Percentiles rank a stretch among this genome's conserved stretches.
phyloP scores from a whole-genome alignment of 2,888 invertebrate genomes.

The Synanthedon tipuliformis region DNA sequence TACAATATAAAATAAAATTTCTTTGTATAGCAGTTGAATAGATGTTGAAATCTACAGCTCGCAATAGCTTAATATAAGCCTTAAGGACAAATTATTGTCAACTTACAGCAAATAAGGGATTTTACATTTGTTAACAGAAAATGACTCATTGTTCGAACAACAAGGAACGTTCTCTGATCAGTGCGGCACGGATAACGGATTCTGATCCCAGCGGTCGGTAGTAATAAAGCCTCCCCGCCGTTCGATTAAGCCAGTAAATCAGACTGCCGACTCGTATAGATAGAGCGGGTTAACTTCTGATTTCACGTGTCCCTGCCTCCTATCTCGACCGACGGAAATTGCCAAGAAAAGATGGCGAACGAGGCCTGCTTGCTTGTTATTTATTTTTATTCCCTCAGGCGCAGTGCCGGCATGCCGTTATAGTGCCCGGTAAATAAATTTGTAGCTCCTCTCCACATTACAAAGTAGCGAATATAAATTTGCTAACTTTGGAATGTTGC shows the following conservation, averaged over 20 bases:
- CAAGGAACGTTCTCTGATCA: neutral
- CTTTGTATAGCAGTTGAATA: too few species aligned
- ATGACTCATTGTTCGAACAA: neutral
- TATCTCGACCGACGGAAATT: slow-evolving; percentile 52
- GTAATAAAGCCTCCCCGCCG: slow-evolving; percentile 39
- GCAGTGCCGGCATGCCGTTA: slow-evolving; percentile 20
- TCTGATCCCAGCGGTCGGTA: slow-evolving; percentile 24
- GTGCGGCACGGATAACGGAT: slow-evolving; percentile 13
- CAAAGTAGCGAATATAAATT: too few species aligned
- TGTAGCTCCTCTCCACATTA: slow-evolving; percentile 6
- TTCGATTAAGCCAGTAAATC: slow-evolving; percentile 58
- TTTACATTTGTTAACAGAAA: too few species aligned
- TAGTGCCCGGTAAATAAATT: slow-evolving; percentile 25
- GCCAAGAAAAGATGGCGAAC: slow-evolving; percentile 47
- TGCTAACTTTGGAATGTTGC: too few species aligned
- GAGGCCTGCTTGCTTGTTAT: slow-evolving; percentile 33
- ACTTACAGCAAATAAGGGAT: too few species aligned
- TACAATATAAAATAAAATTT: too few species aligned
- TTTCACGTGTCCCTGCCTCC: slow-evolving; percentile 50
- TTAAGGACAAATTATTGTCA: too few species aligned
- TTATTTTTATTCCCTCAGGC: slow-evolving; percentile 47
- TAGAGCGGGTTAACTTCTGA: slow-evolving; percentile 54
- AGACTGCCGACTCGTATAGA: slow-evolving; percentile 48
- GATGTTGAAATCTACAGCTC: too few species aligned
- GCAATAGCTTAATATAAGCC: too few species aligned